A percentile compares a stretch with the other conserved stretches of the same genome.
These are phyloP conservation scores for Hyalella azteca DNA, from an alignment of 2,888 invertebrate species.

Conservation along the genomic window DNA sequence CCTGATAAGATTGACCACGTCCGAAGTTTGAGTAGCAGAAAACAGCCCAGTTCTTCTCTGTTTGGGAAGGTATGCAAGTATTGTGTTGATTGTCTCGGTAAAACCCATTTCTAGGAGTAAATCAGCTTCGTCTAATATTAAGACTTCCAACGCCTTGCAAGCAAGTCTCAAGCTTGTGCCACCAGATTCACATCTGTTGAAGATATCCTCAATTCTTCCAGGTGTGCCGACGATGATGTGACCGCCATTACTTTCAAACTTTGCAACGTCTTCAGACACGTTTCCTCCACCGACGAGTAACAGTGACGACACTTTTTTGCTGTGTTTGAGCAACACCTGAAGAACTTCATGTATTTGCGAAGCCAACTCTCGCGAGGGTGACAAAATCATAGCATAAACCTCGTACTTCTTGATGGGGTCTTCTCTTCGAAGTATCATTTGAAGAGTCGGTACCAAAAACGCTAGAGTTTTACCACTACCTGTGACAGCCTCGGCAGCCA, in stretches of 20 bases:
- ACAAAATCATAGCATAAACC: conserved; percentile 87
- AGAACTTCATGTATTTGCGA: conserved; percentile 73
- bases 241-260: conserved; percentile 73
- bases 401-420: conserved; percentile 74
- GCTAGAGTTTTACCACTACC: conserved; percentile 98
- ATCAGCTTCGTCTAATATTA: conserved; percentile 97
- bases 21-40: conserved; percentile 97
- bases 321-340: conserved; percentile 48
- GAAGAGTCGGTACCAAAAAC: conserved; percentile 89
- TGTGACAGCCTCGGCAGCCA: conserved; percentile 97
- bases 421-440: conserved; percentile 74
- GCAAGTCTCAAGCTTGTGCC: conserved; percentile 47
- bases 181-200: conserved; percentile 64
- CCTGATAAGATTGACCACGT: conserved; percentile 85
- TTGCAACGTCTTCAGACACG: conserved; percentile 76
- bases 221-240: conserved; percentile 94
- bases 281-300: conserved; percentile 78
- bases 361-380: conserved; percentile 95
- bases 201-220: conserved; percentile 86
- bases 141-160: conserved; percentile 73
- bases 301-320: conserved; percentile 62
- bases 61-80: conserved; percentile 87
- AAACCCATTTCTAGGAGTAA: conserved; percentile 92
- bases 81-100: conserved; percentile 80
- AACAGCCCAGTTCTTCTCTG: conserved; percentile 96